Conservation (phyloP, 2,888 invertebrate genomes). For the Arrhopalites spinosus region DNA sequence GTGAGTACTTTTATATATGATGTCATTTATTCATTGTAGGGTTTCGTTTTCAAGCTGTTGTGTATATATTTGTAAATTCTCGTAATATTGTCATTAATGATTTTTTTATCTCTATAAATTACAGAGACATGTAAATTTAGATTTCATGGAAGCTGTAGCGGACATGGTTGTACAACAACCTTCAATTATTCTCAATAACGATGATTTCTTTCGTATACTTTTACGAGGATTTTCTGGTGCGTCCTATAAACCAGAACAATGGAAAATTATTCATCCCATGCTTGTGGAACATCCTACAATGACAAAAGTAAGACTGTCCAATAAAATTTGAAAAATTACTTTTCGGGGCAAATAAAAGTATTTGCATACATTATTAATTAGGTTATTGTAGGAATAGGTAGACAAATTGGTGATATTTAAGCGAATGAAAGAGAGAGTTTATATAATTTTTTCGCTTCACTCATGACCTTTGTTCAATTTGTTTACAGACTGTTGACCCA, state of each 20-base stretch:
- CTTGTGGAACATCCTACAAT: conserved; percentile 62
- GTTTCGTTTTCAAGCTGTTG: too few relatives aligned
- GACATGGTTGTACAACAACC: conserved; percentile 62
- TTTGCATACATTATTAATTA: background rate
- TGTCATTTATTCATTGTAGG: background rate
- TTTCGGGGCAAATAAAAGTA: background rate
- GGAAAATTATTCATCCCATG: conserved; percentile 63
- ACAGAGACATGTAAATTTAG: conserved; percentile 65
- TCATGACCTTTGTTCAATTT: conserved; percentile 15
- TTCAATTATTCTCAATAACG: conserved; percentile 59
- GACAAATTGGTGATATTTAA: background rate
- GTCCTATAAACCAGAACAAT: conserved; percentile 67
- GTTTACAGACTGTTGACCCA: conserved; percentile 58
- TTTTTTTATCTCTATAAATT: conserved; percentile 34
- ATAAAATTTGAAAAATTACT: background rate
- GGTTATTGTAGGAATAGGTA: background rate
- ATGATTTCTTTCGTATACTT: conserved; percentile 63
- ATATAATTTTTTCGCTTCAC: background rate
- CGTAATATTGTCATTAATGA: background rate
- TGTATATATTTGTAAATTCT: too few relatives aligned
- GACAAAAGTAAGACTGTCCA: conserved; percentile 56
- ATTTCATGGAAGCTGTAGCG: conserved; percentile 67
- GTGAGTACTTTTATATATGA: conserved; percentile 59
- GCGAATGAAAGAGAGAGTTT: background rate
- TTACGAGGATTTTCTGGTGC: conserved; percentile 66